Evolutionary conservation across 2,113 vertebrate species (phyloP).

Genomic region (Myodes glareolus): DNA sequence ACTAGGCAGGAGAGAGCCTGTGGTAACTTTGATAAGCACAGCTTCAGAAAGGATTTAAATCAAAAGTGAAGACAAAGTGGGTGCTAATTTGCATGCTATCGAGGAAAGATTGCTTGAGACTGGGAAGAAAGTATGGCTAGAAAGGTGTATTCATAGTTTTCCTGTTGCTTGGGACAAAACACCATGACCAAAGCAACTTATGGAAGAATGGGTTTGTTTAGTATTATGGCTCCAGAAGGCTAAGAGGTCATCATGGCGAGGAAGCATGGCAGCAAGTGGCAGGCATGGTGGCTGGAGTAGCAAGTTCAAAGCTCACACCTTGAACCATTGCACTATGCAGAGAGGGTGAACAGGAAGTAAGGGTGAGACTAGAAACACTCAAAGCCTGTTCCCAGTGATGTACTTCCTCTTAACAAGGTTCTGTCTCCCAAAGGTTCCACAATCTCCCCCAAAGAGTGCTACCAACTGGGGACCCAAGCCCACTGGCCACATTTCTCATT

Average conservation of each 20-base stretch:
- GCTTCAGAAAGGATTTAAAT: constrained; percentile 37
- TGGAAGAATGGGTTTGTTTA: neutral
- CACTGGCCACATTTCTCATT: neutral
- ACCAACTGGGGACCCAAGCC: neutral
- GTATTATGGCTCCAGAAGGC: neutral
- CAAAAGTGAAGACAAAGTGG: neutral
- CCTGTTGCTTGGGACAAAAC: neutral
- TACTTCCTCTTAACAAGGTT: neutral
- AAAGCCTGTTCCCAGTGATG: neutral
- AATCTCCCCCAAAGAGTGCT: neutral
- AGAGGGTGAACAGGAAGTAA: neutral
- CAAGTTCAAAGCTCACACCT: neutral
- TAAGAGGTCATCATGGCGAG: neutral
- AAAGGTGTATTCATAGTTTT: neutral
- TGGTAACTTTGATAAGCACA: neutral
- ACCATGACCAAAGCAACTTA: neutral
- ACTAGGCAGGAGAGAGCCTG: neutral
- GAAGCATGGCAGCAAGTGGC: neutral
- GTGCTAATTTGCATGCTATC: neutral
- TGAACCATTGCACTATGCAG: neutral
- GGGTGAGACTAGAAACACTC: neutral
- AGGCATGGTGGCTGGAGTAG: neutral
- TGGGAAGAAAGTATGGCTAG: neutral
- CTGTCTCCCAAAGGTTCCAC: neutral
- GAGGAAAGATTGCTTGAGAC: constrained; percentile 1